Evolutionary conservation across 1,140 invertebrate genomes (phyloP), one percentile per base, ranked within the genome.

Genomic region (Heliothis virescens): DNA sequence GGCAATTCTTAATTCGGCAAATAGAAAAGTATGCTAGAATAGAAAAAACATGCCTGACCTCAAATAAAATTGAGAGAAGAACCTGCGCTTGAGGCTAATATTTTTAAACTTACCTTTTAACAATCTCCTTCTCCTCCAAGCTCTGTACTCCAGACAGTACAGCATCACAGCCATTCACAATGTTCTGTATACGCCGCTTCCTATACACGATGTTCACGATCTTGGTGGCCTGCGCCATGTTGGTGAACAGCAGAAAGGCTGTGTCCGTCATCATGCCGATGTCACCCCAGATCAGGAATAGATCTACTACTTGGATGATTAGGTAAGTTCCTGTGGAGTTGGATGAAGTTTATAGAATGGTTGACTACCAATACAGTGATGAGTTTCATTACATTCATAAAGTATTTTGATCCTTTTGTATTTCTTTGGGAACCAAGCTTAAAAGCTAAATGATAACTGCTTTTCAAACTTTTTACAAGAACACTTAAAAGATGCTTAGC

Each of bases 141-240:
- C 60, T 63, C 41, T 88, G 85, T 9, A 59, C 77, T 3, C 13
- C 50, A 12, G 73, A 79, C 2, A 91, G 55, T 13, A 86, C 85
- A 7, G 67, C 48, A 26, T 92, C 77, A 16, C 83, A 73, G 2
- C 86, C 85, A 10, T 80, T 55, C 1, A 94, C 81, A 18, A 93
- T 82, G 0, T 41, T 67, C 34, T 83, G 79, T 11, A 94, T 87
- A 4, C 29, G 52, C 7, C 82, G 53, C 34, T 81, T 81, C 50
- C 81, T 89, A 29, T 81, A 52, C 50, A 88, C 26, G 10, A 91
- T 67, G 50, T 89, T 92, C 10, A 91, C 50, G n/a, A 89, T 79
- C 84, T 94, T 82, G 1, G 60, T 16, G 5, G 48, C 47, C 2
- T 76, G 47, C 0, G 78, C 78, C 57, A 79, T 15, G 60, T 82